These are phyloP conservation scores for Clarias gariepinus DNA, from an alignment of 2,113 vertebrate species.

Conservation along the genomic window DNA sequence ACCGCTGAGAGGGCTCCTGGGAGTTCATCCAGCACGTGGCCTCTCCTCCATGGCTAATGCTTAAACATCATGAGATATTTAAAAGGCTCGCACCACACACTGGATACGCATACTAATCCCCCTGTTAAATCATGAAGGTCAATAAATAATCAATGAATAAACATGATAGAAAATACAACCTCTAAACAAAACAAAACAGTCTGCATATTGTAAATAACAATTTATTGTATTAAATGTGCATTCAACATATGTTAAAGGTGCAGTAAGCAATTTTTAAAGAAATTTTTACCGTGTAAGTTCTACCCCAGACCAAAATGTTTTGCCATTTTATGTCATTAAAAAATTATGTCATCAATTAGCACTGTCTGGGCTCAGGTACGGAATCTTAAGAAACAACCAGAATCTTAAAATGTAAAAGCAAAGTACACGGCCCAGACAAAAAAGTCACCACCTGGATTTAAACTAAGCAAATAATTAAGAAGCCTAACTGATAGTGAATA, in stretches of 20 bases:
- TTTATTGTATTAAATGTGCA: not conserved
- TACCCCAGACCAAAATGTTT: not conserved
- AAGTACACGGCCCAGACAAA: too few relatives aligned
- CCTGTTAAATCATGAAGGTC: not conserved
- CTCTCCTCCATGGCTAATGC: conserved; percentile 6
- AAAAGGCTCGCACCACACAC: conserved; percentile 18
- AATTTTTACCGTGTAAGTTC: not conserved
- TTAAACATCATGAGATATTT: conserved; percentile 20
- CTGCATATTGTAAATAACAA: not conserved
- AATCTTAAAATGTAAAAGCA: too few relatives aligned
- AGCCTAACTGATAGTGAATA: too few relatives aligned
- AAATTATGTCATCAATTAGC: not conserved
- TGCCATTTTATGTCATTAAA: too few relatives aligned
- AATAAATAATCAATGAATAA: conserved; percentile 30
- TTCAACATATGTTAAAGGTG: not conserved
- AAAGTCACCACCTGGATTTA: too few relatives aligned
- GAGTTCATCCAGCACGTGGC: conserved; percentile 18
- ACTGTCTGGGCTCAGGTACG: too few relatives aligned
- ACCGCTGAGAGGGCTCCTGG: not conserved
- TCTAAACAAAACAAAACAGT: not conserved
- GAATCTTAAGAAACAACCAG: not conserved
- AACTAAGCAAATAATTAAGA: too few relatives aligned
- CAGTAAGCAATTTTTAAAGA: not conserved
- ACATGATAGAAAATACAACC: not conserved
- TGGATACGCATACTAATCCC: conserved; percentile 26